Conservation (phyloP, 2,113 vertebrate species). For the Chloropsis cyanopogon region DNA sequence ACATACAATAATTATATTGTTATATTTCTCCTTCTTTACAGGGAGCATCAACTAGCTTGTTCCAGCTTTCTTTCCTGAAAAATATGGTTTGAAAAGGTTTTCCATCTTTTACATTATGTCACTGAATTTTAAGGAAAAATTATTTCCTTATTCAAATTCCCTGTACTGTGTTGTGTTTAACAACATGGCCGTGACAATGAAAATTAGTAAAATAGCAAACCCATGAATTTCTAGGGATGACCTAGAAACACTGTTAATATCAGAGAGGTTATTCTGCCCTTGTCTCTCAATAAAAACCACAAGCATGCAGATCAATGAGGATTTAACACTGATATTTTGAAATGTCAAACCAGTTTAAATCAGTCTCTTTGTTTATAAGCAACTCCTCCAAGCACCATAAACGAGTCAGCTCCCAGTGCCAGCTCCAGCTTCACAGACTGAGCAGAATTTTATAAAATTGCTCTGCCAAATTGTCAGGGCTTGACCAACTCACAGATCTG, state of each 20-base stretch:
- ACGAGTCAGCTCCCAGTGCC: neutral
- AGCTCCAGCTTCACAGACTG: neutral
- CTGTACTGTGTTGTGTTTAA: neutral
- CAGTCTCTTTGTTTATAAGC: neutral
- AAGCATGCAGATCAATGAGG: neutral
- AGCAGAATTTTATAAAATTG: neutral
- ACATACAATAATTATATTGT: rapidly evolving
- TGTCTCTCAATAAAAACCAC: neutral
- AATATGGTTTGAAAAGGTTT: neutral
- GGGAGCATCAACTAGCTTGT: neutral
- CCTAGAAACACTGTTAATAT: neutral
- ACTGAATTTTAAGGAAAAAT: neutral
- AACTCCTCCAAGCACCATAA: neutral
- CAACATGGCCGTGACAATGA: rapidly evolving
- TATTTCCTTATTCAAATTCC: neutral
- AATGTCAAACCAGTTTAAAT: neutral
- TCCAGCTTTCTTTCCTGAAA: neutral
- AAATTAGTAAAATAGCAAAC: neutral
- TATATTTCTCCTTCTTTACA: neutral
- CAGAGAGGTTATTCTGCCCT: neutral
- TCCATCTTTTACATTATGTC: neutral
- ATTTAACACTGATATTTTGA: neutral
- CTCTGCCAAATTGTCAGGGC: neutral
- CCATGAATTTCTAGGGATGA: neutral
- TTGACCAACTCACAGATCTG: neutral